Conservation (phyloP, 1,140 invertebrate species). For the Caenorhabditis tropicalis region DNA sequence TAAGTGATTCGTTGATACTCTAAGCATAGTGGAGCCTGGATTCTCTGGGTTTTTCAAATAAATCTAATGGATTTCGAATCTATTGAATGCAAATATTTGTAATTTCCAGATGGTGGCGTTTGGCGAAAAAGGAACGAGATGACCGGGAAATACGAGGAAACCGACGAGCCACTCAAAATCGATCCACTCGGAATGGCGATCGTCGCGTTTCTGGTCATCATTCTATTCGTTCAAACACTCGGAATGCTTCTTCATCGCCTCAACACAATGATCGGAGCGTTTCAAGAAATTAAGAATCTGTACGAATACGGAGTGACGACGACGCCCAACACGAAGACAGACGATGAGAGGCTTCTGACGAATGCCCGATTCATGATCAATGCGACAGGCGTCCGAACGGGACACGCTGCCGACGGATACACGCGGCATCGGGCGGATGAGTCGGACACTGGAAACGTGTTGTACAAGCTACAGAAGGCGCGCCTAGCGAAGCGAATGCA, state of each 20-base stretch:
- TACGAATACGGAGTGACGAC: constrained; percentile 47
- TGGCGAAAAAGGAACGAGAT: constrained; percentile 70
- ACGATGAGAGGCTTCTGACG: constrained; percentile 59
- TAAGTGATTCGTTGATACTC: constrained; percentile 33
- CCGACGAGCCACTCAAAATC: constrained; percentile 67
- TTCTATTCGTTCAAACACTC: constrained; percentile 73
- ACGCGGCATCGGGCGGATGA: constrained; percentile 47
- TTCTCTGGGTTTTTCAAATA: neutral
- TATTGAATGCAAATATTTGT: no score
- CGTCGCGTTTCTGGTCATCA: constrained; percentile 73
- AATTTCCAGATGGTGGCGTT: constrained; percentile 62
- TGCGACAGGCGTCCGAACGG: neutral
- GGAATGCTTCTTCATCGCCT: constrained; percentile 74
- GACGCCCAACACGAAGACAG: constrained; percentile 29
- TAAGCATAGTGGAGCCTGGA: neutral
- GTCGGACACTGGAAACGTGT: constrained; percentile 49
- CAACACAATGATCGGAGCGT: constrained; percentile 71
- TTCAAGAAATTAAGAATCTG: constrained; percentile 66
- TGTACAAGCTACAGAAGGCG: constrained; percentile 59
- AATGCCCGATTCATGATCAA: constrained; percentile 69
- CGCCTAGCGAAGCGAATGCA: constrained; percentile 44
- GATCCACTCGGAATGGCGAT: constrained; percentile 75
- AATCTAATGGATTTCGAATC: no score
- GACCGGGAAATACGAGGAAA: constrained; percentile 65
- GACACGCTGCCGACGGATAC: constrained; percentile 66